Evolutionary conservation across 2,888 invertebrate genomes (phyloP).

Genomic region (Metallyticus violacea): DNA sequence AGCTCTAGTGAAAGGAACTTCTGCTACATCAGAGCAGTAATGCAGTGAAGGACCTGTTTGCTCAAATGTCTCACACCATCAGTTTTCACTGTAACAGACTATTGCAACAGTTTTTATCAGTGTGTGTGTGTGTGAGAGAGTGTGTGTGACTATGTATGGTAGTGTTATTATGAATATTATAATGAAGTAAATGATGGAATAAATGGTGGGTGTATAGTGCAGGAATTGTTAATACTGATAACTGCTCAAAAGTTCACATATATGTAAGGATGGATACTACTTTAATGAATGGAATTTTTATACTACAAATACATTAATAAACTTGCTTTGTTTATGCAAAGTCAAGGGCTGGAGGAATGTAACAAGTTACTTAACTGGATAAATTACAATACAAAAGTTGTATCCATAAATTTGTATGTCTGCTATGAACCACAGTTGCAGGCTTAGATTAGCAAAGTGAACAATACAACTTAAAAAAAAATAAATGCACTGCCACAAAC

Average conservation of each 20-base stretch:
- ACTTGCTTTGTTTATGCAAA: not conserved
- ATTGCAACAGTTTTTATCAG: not conserved
- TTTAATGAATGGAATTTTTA: not conserved
- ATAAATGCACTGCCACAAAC: slow-evolving; percentile 15
- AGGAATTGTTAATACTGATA: slow-evolving; percentile 9
- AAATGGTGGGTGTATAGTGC: not conserved
- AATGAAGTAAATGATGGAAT: not conserved
- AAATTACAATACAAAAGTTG: not conserved
- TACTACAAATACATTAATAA: not conserved
- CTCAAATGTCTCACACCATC: slow-evolving; percentile 15
- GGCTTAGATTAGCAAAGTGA: not conserved
- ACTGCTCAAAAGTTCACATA: slow-evolving; percentile 20
- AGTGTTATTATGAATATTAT: not conserved
- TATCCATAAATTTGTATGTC: not conserved
- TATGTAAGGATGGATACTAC: not conserved
- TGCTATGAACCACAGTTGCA: not conserved
- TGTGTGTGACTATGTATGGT: not conserved
- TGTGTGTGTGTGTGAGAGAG: not conserved
- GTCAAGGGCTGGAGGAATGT: slow-evolving; percentile 1
- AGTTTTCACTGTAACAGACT: slow-evolving; percentile 1
- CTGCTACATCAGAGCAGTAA: slow-evolving; percentile 12
- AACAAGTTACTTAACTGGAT: not conserved
- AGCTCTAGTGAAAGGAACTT: too few species aligned
- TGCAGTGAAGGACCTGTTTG: slow-evolving; percentile 29
- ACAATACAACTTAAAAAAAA: too few species aligned